Percentiles rank a stretch among this genome's conserved stretches.
Conservation (phyloP, 2,113 vertebrate genomes). For the Illadopsis cleaveri region DNA sequence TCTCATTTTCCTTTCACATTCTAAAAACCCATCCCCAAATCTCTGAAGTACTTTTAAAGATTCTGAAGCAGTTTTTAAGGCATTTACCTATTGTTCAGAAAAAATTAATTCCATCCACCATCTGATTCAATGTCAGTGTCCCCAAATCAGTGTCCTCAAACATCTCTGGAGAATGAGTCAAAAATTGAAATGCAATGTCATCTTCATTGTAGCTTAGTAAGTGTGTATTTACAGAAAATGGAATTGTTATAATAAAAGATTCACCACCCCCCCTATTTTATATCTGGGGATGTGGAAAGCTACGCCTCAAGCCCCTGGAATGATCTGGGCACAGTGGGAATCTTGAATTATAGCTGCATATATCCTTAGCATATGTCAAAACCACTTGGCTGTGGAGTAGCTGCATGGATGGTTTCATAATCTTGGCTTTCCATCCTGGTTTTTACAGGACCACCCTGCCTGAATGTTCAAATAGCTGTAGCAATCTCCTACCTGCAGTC, state of each 20-base stretch:
- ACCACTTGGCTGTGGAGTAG: not conserved
- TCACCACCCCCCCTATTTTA: not conserved
- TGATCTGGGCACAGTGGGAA: not conserved
- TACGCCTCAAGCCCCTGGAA: not conserved
- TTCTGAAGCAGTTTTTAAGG: not conserved
- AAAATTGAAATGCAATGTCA: not conserved
- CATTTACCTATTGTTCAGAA: not conserved
- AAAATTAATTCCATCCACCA: not conserved
- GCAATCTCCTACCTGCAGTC: constrained; percentile 15
- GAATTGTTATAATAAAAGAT: not conserved
- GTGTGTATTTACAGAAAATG: not conserved
- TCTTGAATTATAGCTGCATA: not conserved
- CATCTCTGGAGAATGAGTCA: not conserved
- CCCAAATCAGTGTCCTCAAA: not conserved
- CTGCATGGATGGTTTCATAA: constrained; percentile 23
- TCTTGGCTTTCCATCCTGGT: not conserved
- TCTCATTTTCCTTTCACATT: not conserved
- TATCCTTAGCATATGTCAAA: not conserved
- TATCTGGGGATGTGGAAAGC: not conserved
- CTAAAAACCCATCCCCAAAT: not conserved
- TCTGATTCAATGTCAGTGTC: not conserved
- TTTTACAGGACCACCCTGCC: constrained; percentile 7
- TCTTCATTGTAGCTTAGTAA: not conserved
- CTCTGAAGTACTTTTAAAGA: not conserved
- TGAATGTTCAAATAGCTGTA: not conserved